Evolutionary conservation across 2,797 vertebrate species (phyloP).

Genomic region (Setipinna tenuifilis): DNA sequence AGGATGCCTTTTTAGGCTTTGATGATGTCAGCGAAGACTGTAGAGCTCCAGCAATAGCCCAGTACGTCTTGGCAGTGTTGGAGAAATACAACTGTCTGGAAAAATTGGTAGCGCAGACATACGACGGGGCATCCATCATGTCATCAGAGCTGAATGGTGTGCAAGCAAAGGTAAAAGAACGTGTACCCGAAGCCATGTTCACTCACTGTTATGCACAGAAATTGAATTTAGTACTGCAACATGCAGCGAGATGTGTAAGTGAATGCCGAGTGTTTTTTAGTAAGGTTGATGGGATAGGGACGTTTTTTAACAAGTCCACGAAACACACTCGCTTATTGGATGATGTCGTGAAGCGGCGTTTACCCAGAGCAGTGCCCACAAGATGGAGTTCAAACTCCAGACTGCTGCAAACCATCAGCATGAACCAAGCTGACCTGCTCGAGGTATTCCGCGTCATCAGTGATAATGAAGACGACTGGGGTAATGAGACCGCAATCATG

Average conservation of each 20-base stretch:
- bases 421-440: neutral
- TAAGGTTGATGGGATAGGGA: constrained; percentile 33
- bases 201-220: no score
- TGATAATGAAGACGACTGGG: constrained; percentile 43
- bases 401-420: no score
- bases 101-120: constrained; percentile 52
- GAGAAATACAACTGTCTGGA: constrained; percentile 40
- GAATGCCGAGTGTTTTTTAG: constrained; percentile 44
- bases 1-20: constrained; percentile 46
- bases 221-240: constrained; percentile 25
- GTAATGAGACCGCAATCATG: constrained; percentile 36
- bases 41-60: constrained; percentile 40
- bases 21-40: constrained; percentile 41
- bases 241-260: neutral
- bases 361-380: constrained; percentile 33
- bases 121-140: no score
- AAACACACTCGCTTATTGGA: constrained; percentile 33
- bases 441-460: constrained; percentile 44
- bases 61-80: constrained; percentile 40
- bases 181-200: no score
- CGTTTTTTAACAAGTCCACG: constrained; percentile 46
- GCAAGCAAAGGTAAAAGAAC: no score
- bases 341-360: no score
- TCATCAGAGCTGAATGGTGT: no score
- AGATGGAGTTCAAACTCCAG: no score